A percentile compares a stretch with the other conserved stretches of the same genome.
Evolutionary conservation across 1,140 invertebrate species (phyloP).

Genomic region (Brachionus koreanus): DNA sequence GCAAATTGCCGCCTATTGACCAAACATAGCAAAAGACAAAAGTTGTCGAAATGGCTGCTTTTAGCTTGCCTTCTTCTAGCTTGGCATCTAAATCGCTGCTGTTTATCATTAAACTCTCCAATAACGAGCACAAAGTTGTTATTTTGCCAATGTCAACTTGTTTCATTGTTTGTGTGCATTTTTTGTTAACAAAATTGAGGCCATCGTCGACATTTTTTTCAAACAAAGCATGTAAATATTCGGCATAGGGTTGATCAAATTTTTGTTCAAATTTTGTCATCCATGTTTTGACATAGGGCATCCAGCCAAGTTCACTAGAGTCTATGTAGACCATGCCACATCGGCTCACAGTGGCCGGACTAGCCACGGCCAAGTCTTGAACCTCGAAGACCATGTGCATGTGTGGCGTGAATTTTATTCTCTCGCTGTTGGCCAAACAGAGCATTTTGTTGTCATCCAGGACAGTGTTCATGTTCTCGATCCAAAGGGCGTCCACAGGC

Average conservation of each 20-base stretch:
- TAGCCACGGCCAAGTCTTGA: slow-evolving; percentile 59
- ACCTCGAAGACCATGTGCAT: slow-evolving; percentile 61
- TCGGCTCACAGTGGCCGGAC: slow-evolving; percentile 58
- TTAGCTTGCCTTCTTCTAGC: slow-evolving; percentile 54
- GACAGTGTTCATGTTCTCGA: slow-evolving; percentile 61
- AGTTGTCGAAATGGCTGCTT: slow-evolving; percentile 66
- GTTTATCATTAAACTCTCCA: slow-evolving; percentile 66
- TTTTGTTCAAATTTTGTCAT: slow-evolving; percentile 45
- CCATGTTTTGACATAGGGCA: slow-evolving; percentile 58
- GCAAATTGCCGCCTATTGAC: slow-evolving; percentile 75
- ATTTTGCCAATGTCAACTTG: slow-evolving; percentile 75
- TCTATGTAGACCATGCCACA: slow-evolving; percentile 61
- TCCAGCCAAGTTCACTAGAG: slow-evolving; percentile 57
- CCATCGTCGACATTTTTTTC: slow-evolving; percentile 65
- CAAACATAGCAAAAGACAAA: slow-evolving; percentile 75
- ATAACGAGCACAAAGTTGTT: slow-evolving; percentile 67
- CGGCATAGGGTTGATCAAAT: slow-evolving; percentile 49
- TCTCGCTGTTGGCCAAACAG: slow-evolving; percentile 59
- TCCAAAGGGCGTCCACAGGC: slow-evolving; percentile 60
- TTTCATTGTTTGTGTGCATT: slow-evolving; percentile 65
- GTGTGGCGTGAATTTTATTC: slow-evolving; percentile 59
- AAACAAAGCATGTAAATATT: slow-evolving; percentile 65
- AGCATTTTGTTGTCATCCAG: slow-evolving; percentile 63
- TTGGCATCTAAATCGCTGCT: slow-evolving; percentile 58
- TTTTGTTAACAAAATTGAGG: slow-evolving; percentile 65